A percentile compares a stretch with the other conserved stretches of the same genome.
phyloP scores from a whole-genome alignment of 2,113 vertebrate genomes.

The Phylloscopus whistleri region DNA sequence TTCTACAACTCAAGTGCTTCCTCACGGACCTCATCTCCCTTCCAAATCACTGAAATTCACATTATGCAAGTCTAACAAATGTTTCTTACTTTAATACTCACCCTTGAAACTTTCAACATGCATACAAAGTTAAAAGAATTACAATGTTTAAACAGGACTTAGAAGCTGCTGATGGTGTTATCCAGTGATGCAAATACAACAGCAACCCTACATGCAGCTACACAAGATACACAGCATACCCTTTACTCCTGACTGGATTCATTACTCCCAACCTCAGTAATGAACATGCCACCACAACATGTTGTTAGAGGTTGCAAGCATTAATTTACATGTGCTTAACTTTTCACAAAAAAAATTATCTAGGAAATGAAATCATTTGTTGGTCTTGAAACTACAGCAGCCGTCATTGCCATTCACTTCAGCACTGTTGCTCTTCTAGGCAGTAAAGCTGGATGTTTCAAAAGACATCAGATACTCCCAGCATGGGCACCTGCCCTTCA shows the following conservation, averaged over 20 bases:
- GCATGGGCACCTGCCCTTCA: neutral
- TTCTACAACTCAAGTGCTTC: neutral
- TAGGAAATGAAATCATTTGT: neutral
- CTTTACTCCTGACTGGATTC: neutral
- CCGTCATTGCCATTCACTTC: neutral
- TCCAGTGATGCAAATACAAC: neutral
- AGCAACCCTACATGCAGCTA: neutral
- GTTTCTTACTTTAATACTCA: neutral
- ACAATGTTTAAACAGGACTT: neutral
- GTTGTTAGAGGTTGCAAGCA: neutral
- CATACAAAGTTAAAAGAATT: neutral
- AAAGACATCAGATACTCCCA: neutral
- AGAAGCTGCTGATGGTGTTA: neutral
- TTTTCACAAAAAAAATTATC: neutral
- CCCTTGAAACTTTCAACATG: neutral
- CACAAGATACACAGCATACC: neutral
- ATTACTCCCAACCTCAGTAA: neutral
- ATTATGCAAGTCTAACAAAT: neutral
- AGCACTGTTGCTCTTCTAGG: neutral
- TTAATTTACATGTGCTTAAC: neutral
- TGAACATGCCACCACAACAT: neutral
- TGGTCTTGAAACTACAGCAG: neutral
- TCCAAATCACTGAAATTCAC: neutral
- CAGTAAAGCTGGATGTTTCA: neutral
- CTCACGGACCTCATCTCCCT: neutral